Percentiles rank a stretch among this genome's conserved stretches.
phyloP scores from a whole-genome alignment of 2,797 vertebrate genomes.

The Syngnathus rostellatus region DNA sequence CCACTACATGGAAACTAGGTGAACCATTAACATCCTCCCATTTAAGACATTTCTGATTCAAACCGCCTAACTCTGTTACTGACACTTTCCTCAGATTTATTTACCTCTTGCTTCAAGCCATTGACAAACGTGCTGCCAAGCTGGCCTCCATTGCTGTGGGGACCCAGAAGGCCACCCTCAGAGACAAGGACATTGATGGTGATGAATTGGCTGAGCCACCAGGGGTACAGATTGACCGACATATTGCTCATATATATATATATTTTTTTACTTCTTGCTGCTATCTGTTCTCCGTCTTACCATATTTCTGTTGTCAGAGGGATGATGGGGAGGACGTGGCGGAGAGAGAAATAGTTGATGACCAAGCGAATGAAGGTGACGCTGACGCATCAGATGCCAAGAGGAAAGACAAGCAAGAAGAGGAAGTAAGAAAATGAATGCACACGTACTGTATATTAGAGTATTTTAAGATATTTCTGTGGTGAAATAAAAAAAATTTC shows the following conservation, averaged over 20 bases:
- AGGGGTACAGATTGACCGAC: constrained; percentile 12
- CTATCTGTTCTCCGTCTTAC: neutral
- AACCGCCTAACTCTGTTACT: neutral
- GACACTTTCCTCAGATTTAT: constrained; percentile 74
- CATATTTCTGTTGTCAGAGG: constrained; percentile 10
- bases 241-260: neutral
- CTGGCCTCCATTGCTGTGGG: constrained; percentile 76
- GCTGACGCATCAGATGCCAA: constrained; percentile 85
- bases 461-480: neutral
- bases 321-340: constrained; percentile 59
- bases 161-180: constrained; percentile 71
- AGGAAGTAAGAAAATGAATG: constrained; percentile 72
- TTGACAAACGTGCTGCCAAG: constrained; percentile 79
- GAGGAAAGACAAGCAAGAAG: constrained; percentile 79
- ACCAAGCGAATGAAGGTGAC: constrained; percentile 85
- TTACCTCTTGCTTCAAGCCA: constrained; percentile 74
- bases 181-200: constrained; percentile 60
- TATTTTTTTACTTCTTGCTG: neutral
- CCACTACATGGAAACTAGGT: constrained; percentile 86
- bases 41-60: neutral
- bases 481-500: neutral
- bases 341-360: constrained; percentile 72
- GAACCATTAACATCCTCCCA: constrained; percentile 9
- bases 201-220: constrained; percentile 2
- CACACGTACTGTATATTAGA: neutral